Base-by-base conservation (phyloP, 1,140 invertebrate genomes). In the Lepidurus apus region DNA sequence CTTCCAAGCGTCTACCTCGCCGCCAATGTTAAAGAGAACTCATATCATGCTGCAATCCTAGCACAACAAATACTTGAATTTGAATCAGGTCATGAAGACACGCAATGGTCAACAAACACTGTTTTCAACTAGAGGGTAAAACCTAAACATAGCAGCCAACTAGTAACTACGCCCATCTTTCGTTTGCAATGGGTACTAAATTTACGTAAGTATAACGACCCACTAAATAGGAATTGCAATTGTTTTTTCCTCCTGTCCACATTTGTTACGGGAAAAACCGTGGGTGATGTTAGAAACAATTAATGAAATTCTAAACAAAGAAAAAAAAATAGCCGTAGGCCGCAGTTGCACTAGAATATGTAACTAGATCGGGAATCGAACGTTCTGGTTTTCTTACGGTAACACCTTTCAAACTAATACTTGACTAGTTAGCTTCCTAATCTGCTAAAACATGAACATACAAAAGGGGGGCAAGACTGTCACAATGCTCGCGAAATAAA, bases 1-100 rank as follows among this genome's bases (percentile, higher is more conserved):
- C 6, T 17, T n/a, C 21, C 21, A 65, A 65, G 53, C 17, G 53
- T 17, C 21, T 13, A 65, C n/a, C 21, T 34, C 34, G 34, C 53
- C 21, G 53, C 53, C 6, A 21, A 65, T 65, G 53, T 13, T 21
- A 34, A 65, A 65, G 53, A 65, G 21, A 65, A n/a, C 53, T 65
- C 53, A 65, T 21, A 65, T 10, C 47, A 65, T 26, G 53, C 21
- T 0, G 53, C 21, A n/a, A n/a, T n/a, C 21, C 53, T 65, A 65
- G 10, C 53, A 65, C 17, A 65, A 65, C 8, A n/a, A 65, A 65
- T 65, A 65, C 53, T 65, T 21, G 53, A 65, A 7, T 21, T 65
- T n/a, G 53, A 65, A 13, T 65, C 53, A 65, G 53, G 53, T 65
- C 53, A 21, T 21, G 17, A 65, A 65, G 53, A 65, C 53, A 65